phyloP scores from a whole-genome alignment of 2,797 vertebrate species.

The Peromyscus aztecus region DNA sequence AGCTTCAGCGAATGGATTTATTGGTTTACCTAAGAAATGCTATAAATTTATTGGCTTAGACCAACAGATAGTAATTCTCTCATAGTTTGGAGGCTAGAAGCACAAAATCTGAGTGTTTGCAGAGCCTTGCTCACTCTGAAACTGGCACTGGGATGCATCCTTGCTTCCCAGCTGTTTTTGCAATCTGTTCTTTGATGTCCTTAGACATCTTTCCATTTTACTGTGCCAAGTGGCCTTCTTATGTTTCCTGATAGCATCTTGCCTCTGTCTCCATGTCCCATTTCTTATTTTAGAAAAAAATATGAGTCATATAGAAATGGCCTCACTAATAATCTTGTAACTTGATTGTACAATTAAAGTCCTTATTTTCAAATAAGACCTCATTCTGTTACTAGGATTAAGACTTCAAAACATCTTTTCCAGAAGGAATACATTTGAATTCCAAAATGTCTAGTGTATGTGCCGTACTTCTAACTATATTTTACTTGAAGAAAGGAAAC shows the following conservation, averaged over 20 bases:
- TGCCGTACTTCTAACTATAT: background rate
- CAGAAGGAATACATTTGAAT: background rate
- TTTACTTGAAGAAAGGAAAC: background rate
- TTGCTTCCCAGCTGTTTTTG: too few relatives aligned
- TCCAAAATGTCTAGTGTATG: background rate
- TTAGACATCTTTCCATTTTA: background rate
- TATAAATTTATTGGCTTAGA: background rate
- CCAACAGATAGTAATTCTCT: background rate
- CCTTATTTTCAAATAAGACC: background rate
- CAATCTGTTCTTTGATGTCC: too few relatives aligned
- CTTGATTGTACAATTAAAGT: background rate
- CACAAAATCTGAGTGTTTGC: background rate
- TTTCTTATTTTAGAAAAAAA: background rate
- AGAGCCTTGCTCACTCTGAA: background rate
- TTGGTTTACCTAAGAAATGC: background rate
- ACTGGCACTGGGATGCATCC: rapidly evolving
- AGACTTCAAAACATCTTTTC: background rate
- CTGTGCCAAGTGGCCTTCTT: rapidly evolving
- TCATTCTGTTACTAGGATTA: background rate
- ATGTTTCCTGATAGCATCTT: background rate
- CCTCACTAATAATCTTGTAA: background rate
- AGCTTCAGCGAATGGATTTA: background rate
- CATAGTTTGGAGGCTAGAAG: background rate
- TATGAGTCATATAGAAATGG: too few relatives aligned
- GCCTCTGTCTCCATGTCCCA: background rate